These are phyloP conservation scores for Bos taurus DNA, from an alignment of 2,113 vertebrate genomes.

Conservation along the genomic window ARS-UCD2.0 NC_037351.1:48721001-48721500, in stretches of 20 bases:
- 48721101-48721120: not conserved
- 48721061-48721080: fast-evolving
- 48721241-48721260: not conserved
- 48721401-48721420: not conserved
- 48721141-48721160: not conserved
- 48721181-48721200: not conserved
- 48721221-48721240: not conserved
- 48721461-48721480: fast-evolving
- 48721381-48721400: fast-evolving
- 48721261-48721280: not conserved
- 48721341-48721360: not conserved
- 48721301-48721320: not conserved
- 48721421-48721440: not conserved
- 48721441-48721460: fast-evolving
- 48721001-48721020: not conserved
- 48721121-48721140: not conserved
- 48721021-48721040: not conserved
- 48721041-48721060: not conserved
- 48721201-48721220: not conserved
- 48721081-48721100: not conserved
- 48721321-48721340: not conserved
- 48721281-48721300: not conserved
- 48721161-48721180: not conserved
- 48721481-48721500: fast-evolving
- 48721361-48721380: not conserved